A percentile compares a stretch with the other conserved stretches of the same genome.
phyloP scores from a whole-genome alignment of 2,888 invertebrate species.

The Cactoblastis cactorum region DNA sequence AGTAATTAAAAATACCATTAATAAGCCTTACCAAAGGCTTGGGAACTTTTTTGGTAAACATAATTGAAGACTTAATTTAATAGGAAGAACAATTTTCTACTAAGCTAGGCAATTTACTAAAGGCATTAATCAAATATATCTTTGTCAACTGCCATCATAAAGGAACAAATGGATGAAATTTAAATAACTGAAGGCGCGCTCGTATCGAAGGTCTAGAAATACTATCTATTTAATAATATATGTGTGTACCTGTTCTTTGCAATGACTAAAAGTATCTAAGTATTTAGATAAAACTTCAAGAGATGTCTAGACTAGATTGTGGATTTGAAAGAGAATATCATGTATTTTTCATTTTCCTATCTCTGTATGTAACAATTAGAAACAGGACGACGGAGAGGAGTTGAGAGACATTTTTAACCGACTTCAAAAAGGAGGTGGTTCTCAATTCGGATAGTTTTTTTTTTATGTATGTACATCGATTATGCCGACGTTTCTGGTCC shows the following conservation, averaged over 20 bases:
- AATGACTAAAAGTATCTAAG: not conserved
- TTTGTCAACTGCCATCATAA: not conserved
- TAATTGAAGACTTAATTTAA: not conserved
- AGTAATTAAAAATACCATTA: not conserved
- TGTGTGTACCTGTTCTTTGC: not conserved
- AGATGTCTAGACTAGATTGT: conserved; percentile 11
- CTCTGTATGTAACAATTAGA: not conserved
- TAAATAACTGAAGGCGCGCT: not conserved
- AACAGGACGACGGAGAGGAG: not conserved
- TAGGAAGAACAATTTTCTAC: not conserved
- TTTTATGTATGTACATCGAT: no score
- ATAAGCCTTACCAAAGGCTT: not conserved
- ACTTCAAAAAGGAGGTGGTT: no score
- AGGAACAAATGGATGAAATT: not conserved
- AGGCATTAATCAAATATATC: not conserved
- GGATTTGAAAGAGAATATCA: not conserved
- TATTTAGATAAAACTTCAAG: not conserved
- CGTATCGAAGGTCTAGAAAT: not conserved
- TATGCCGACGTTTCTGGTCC: no score
- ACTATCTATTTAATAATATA: no score
- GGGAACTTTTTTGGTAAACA: not conserved
- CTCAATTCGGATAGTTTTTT: no score
- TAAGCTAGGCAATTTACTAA: no score
- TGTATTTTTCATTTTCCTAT: not conserved
- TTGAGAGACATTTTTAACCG: no score